A percentile compares a stretch with the other conserved stretches of the same genome.
These are phyloP conservation scores for Formica exsecta DNA, from an alignment of 1,140 invertebrate genomes.

Conservation along the genomic window DNA sequence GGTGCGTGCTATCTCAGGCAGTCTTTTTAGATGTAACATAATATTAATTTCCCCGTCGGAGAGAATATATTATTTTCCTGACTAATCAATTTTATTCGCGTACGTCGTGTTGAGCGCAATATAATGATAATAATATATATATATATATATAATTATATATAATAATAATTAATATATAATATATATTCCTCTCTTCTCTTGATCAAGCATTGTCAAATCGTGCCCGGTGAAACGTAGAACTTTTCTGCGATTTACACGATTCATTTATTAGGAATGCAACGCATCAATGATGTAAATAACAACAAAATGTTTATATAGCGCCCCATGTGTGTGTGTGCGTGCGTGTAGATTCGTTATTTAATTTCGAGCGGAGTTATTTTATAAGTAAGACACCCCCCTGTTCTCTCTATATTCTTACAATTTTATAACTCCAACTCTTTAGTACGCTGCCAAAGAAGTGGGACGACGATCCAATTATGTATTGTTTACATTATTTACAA, in stretches of 20 bases:
- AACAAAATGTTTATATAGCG: conserved; percentile 66
- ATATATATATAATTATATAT: conserved; percentile 27
- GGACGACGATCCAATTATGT: conserved; percentile 49
- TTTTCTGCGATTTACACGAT: conserved; percentile 32
- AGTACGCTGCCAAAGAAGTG: conserved; percentile 66
- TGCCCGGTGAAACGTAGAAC: conserved; percentile 22
- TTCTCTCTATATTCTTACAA: conserved; percentile 42
- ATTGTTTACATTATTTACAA: conserved; percentile 65
- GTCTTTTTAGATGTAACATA: conserved; percentile 59
- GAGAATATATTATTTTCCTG: conserved; percentile 68
- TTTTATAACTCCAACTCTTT: conserved; percentile 26
- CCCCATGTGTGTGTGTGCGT: background rate
- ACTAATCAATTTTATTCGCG: conserved; percentile 68
- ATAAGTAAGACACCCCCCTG: background rate
- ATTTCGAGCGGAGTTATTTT: conserved; percentile 44
- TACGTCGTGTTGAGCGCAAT: conserved; percentile 26
- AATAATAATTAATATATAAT: conserved; percentile 55
- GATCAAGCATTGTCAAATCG: conserved; percentile 28
- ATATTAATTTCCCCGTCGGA: conserved; percentile 65
- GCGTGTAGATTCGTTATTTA: conserved; percentile 62
- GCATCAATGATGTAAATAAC: conserved; percentile 66
- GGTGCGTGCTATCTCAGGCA: conserved; percentile 61
- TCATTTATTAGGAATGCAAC: conserved; percentile 10
- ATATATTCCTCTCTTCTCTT: conserved; percentile 32
- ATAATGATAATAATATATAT: conserved; percentile 59